These are phyloP conservation scores for Macrobrachium rosenbergii DNA, from an alignment of 1,140 invertebrate species.

Conservation along the genomic window DNA sequence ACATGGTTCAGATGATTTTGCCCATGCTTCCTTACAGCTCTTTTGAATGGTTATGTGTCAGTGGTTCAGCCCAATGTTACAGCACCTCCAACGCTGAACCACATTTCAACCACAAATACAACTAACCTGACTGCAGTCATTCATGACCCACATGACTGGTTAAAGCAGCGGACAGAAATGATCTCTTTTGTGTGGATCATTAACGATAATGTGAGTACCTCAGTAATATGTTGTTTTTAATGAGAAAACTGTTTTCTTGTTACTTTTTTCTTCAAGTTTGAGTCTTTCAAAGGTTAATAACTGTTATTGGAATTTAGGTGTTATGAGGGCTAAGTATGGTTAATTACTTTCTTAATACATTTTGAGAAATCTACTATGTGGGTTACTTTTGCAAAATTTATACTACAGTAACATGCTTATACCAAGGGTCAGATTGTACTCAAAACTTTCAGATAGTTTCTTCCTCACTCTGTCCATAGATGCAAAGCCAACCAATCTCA, in stretches of 20 bases:
- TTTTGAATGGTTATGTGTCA: conserved; percentile 33
- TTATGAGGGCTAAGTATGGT: too few relatives aligned
- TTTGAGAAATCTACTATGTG: too few relatives aligned
- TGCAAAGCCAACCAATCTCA: too few relatives aligned
- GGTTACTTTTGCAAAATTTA: too few relatives aligned
- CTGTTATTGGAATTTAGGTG: too few relatives aligned
- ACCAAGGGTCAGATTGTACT: too few relatives aligned
- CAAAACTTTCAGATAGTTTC: too few relatives aligned
- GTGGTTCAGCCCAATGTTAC: conserved; percentile 51
- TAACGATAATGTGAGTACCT: conserved; percentile 35
- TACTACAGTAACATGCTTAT: too few relatives aligned
- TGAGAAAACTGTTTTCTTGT: background rate
- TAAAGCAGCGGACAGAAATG: conserved; percentile 47
- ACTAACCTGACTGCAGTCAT: conserved; percentile 51
- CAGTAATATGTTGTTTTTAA: conserved; percentile 1
- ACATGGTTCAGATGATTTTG: too few relatives aligned
- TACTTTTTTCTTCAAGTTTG: background rate
- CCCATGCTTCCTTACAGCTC: too few relatives aligned
- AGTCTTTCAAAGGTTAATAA: background rate
- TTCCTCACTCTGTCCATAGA: too few relatives aligned
- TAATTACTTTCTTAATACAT: too few relatives aligned
- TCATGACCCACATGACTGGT: conserved; percentile 48
- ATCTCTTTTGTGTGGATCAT: conserved; percentile 48
- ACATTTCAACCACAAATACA: conserved; percentile 49
- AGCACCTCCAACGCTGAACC: background rate